These are phyloP conservation scores for Branchipolynoe longqiensis DNA, from an alignment of 2,888 invertebrate species.

Conservation along the genomic window DNA sequence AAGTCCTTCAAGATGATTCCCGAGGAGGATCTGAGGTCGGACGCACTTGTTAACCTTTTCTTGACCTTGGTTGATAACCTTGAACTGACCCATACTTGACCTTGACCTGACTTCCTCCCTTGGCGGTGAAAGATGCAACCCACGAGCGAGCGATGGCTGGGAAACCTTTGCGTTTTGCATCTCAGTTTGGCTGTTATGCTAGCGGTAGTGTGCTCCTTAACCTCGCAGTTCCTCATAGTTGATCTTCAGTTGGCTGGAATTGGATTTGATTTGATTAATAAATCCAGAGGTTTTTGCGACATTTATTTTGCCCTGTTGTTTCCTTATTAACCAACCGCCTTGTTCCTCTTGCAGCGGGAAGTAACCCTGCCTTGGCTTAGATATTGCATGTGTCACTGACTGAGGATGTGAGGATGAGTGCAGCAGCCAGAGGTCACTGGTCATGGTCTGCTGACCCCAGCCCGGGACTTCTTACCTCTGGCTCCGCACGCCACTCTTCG, in stretches of 20 bases:
- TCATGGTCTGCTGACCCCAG: too few relatives aligned
- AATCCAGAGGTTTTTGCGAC: neutral
- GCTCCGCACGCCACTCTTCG: too few relatives aligned
- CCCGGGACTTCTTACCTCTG: too few relatives aligned
- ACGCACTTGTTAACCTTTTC: conserved; percentile 37
- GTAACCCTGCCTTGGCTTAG: conserved; percentile 21
- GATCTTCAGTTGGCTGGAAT: neutral
- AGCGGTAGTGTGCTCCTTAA: conserved; percentile 8
- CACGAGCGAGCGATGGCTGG: conserved; percentile 8
- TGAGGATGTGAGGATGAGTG: too few relatives aligned
- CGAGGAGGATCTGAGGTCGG: conserved; percentile 45
- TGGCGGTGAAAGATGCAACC: conserved; percentile 38
- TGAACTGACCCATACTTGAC: conserved; percentile 50
- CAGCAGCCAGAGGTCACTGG: too few relatives aligned
- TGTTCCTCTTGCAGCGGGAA: conserved; percentile 5
- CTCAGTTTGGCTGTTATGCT: conserved; percentile 16
- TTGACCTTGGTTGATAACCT: conserved; percentile 42
- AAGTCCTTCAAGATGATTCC: conserved; percentile 42
- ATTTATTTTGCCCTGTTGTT: neutral
- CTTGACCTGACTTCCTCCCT: conserved; percentile 38
- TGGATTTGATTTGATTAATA: neutral
- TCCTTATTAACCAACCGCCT: neutral
- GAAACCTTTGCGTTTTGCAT: conserved; percentile 29
- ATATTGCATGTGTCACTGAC: too few relatives aligned
- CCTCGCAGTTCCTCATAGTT: neutral